phyloP scores from a whole-genome alignment of 2,888 invertebrate species.

The Cybosia mesomella region DNA sequence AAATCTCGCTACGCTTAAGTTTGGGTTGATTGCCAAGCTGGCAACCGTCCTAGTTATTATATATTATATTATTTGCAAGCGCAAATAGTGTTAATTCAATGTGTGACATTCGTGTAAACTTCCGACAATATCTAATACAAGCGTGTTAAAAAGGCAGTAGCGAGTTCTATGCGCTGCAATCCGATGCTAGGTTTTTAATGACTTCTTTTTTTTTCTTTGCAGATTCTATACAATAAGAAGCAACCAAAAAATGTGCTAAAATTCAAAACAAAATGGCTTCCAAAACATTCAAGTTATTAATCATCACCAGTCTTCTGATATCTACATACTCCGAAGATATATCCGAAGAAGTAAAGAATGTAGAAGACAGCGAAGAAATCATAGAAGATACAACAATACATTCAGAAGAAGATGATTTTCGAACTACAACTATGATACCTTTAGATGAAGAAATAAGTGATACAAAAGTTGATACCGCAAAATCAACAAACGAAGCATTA shows the following conservation, averaged over 20 bases:
- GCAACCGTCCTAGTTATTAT: too few species aligned
- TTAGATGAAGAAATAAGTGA: conserved; percentile 10
- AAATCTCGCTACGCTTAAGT: too few species aligned
- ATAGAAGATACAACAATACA: conserved; percentile 31
- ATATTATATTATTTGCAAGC: too few species aligned
- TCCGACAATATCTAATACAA: too few species aligned
- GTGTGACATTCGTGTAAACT: too few species aligned
- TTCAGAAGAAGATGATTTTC: conserved; percentile 37
- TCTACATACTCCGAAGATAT: conserved; percentile 28
- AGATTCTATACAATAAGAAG: conserved; percentile 26
- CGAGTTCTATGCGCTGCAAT: too few species aligned
- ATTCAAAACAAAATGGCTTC: conserved; percentile 34
- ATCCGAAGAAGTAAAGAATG: conserved; percentile 36
- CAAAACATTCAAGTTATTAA: conserved; percentile 34
- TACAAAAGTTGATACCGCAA: not conserved
- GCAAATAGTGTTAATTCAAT: too few species aligned
- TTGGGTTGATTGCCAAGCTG: too few species aligned
- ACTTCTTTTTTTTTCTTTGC: conserved; percentile 29
- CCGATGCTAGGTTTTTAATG: not conserved
- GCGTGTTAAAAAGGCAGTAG: too few species aligned
- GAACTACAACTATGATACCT: conserved; percentile 33
- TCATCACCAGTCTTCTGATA: conserved; percentile 35
- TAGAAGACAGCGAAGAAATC: conserved; percentile 31
- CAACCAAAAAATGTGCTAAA: conserved; percentile 45
- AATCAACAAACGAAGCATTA: conserved; percentile 1